These are phyloP conservation scores for Melieria picta DNA, from an alignment of 2,888 invertebrate species.

Conservation along the genomic window DNA sequence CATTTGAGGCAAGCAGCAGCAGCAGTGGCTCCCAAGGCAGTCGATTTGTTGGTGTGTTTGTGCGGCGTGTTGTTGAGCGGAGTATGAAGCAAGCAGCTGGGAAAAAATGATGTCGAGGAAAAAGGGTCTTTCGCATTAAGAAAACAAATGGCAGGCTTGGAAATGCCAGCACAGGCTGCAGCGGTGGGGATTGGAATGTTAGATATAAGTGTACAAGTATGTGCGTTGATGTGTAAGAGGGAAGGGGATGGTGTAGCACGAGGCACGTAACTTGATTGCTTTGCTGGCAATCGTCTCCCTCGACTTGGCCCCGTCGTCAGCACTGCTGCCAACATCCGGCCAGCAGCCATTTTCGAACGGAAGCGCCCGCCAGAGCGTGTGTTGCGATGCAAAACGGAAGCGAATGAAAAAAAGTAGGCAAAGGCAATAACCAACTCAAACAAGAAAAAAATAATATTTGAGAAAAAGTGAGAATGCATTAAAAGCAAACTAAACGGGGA, in stretches of 20 bases:
- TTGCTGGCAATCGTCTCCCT: background rate
- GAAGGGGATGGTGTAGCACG: background rate
- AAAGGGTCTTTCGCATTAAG: conserved; percentile 42
- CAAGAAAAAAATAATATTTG: conserved; percentile 13
- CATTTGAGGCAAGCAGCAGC: conserved; percentile 47
- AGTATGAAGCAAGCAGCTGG: background rate
- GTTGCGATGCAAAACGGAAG: background rate
- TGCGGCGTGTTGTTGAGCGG: background rate
- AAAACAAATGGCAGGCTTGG: conserved; percentile 51
- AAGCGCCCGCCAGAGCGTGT: background rate
- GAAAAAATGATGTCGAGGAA: conserved; percentile 50
- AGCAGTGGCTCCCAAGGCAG: conserved; percentile 13
- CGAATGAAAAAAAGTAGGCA: background rate
- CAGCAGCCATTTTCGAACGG: conserved; percentile 1
- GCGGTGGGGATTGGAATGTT: no score
- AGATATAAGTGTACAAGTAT: background rate
- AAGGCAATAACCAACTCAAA: background rate
- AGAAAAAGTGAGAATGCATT: conserved; percentile 46
- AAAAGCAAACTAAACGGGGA: conserved; percentile 58
- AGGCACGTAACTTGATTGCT: no score
- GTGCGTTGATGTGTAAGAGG: conserved; percentile 15
- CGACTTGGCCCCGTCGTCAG: background rate
- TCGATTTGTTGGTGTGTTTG: background rate
- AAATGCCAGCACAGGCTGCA: no score
- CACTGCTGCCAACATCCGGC: background rate